Evolutionary conservation across 2,888 invertebrate genomes (phyloP), one percentile per base, ranked within the genome.

Genomic region (Chesias legatella): DNA sequence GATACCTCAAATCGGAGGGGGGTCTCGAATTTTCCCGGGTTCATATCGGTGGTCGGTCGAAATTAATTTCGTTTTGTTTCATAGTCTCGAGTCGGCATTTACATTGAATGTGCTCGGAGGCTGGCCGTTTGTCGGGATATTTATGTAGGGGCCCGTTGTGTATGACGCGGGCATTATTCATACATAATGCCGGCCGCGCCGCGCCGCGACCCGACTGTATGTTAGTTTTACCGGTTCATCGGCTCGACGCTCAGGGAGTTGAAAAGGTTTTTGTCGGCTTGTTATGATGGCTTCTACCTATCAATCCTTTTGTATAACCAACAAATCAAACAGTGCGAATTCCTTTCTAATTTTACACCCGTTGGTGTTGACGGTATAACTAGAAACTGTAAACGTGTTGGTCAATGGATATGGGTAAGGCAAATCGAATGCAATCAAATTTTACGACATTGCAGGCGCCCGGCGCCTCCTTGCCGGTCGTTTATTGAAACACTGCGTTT

Each of bases 21-120:
- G 86, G 86, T 82, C 85, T 74, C 72, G 67, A 65, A 72, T 73
- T 77, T 75, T 64, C 69, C 67, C 59, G 57, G 57, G 60, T 62
- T 54, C 45, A 82, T 80, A 80, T 80, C 82, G 75, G 80, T 73
- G 74, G 73, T 74, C 73, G 77, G 83, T 76, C 74, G 75, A 88
- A 85, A 86, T 86, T 86, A 86, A 88, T 86, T 86, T 88, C 53
- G 79, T 86, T 86, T 86, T 86, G 86, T 86, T 86, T 86, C 75
- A 75, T 68, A 80, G 84, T 86, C 83, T 84, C 83, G 76, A 74
- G 77, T 71, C 76, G 70, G 76, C 80, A 88, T 88, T 88, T 84
- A 86, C 86, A 88, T 88, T 88, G 82, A 88, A 86, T 86, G 82
- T 79, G 78, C 74, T 78, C 72, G 80, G 81, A 79, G 83, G 82